Conservation (phyloP, 92 coral and sea anemone genomes). For the Diadumene lineata region DNA sequence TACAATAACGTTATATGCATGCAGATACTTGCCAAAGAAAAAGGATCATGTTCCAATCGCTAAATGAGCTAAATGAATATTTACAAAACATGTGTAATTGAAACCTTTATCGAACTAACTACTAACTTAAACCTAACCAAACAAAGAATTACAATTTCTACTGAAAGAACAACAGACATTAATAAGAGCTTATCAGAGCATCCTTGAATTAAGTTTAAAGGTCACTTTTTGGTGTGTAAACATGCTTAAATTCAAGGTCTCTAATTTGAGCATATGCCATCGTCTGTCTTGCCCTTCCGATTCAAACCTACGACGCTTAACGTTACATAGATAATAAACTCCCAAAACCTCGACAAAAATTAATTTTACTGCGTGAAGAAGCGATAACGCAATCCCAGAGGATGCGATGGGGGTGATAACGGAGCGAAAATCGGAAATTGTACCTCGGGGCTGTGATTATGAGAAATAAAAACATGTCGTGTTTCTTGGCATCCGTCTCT, state of each 20-base stretch:
- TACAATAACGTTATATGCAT: too few relatives aligned
- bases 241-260: too few relatives aligned
- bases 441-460: constrained; percentile 13
- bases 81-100: too few relatives aligned
- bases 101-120: too few relatives aligned
- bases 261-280: neutral
- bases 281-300: constrained; percentile 17
- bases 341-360: constrained; percentile 16
- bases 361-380: constrained; percentile 14
- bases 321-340: constrained; percentile 14
- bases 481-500: constrained; percentile 25
- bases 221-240: neutral
- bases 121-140: neutral
- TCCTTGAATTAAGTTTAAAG: neutral
- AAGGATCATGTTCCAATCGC: too few relatives aligned
- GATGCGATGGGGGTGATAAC: constrained; percentile 35
- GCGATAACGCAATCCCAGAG: constrained; percentile 25
- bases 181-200: neutral
- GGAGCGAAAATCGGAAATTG: constrained; percentile 30
- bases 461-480: constrained; percentile 8
- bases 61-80: too few relatives aligned
- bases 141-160: neutral
- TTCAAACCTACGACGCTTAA: constrained; percentile 12
- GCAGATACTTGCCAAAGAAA: too few relatives aligned
- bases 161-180: neutral